Percentiles rank a stretch among this genome's conserved stretches.
These are phyloP conservation scores for Xanthia togata DNA, from an alignment of 2,888 invertebrate species.

Conservation along the genomic window DNA sequence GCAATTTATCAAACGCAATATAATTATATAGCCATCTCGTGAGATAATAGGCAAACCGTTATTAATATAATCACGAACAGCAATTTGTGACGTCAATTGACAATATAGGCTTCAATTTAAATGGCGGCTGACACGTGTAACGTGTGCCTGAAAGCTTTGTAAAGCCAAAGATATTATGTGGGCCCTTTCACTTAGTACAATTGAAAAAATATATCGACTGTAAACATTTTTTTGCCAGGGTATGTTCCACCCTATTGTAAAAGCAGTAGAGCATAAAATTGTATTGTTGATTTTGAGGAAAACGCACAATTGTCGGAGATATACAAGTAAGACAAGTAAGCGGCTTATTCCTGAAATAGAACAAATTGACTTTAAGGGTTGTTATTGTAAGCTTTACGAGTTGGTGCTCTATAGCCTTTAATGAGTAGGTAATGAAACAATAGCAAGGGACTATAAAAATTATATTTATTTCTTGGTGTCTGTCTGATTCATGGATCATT, in stretches of 20 bases:
- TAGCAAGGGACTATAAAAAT: background rate
- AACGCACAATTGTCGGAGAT: conserved; percentile 27
- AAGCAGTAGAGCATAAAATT: background rate
- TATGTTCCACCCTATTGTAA: conserved; percentile 18
- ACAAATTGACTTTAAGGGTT: conserved; percentile 53
- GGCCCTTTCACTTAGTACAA: conserved; percentile 53
- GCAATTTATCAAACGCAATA: conserved; percentile 13
- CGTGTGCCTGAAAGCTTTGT: conserved; percentile 54
- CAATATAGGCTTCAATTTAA: conserved; percentile 44
- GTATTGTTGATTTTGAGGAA: conserved; percentile 2
- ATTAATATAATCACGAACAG: conserved; percentile 29
- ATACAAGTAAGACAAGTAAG: conserved; percentile 63
- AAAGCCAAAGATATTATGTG: conserved; percentile 47
- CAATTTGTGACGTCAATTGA: conserved; percentile 46
- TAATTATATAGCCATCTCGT: conserved; percentile 21
- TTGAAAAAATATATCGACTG: conserved; percentile 54
- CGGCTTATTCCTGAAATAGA: conserved; percentile 59
- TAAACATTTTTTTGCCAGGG: conserved; percentile 17
- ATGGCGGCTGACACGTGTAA: conserved; percentile 62
- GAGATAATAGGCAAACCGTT: conserved; percentile 5
- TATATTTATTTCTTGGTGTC: background rate
- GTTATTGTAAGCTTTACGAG: conserved; percentile 59
- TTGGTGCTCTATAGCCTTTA: conserved; percentile 17
- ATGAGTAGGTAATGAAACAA: conserved; percentile 6
- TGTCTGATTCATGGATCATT: too few relatives aligned